Evolutionary conservation across 1,140 invertebrate genomes (phyloP), one percentile per base, ranked within the genome.

Genomic region (Pseudobourletiella spinata): DNA sequence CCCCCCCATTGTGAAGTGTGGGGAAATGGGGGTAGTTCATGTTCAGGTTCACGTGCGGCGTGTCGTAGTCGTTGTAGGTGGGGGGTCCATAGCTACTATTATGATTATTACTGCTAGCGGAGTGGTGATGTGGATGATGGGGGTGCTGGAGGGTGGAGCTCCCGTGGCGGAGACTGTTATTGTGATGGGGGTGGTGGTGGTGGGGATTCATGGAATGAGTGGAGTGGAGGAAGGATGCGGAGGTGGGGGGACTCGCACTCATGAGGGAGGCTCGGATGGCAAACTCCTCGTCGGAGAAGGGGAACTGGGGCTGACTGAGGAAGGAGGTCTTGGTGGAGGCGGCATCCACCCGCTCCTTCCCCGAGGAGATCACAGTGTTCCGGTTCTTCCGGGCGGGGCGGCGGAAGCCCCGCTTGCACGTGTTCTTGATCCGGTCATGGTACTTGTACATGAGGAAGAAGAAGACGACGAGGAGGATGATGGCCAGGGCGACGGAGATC

Each of bases 391-490:
- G 54, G 2, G 46, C 28, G n/a, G 60, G 61, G n/a, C 63, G 44
- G 6, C 66, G 55, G 32, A 62, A 64, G 25, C 61, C 55, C 22
- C 66, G 39, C 73, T 89, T 90, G 28, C 90, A 76, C 22, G 84
- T 82, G 70, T 88, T 86, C 2, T 86, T 81, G 50, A 93, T 84
- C 22, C 79, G 76, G 26, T 86, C 83, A 42, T 88, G 82, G 70
- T 87, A 87, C 67, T 85, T 82, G 72, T 90, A 90, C 28, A 89
- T 73, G 4, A 91, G 76, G 46, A 91, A 73, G 0, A 84, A 80
- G 14, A 90, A 70, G 0, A 83, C 80, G 0, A 82, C 83, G 22
- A 89, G 75, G 1, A 84, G 71, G 0, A 84, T 84, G 0, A 88
- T 79, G 6, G 82, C 81, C 1, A 80, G 82, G 22, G 1, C 85